Base-by-base conservation (phyloP, 1,140 invertebrate species). In the Bombus polaris region DNA sequence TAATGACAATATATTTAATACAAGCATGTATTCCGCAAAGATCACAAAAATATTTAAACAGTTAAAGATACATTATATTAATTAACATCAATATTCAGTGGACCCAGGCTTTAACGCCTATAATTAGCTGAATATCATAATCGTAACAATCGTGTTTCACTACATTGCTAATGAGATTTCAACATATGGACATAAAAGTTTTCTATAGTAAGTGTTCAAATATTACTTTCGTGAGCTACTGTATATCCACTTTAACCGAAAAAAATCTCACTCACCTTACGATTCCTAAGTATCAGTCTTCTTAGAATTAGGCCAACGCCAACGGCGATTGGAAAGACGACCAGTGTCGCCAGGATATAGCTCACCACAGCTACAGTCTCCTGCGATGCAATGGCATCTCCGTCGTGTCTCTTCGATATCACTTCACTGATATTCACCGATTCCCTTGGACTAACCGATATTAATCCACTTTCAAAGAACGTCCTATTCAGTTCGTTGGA, bases 231-330 rank as follows among this genome's bases (percentile, higher is more conserved):
- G 18, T 8, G 18, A 53, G 47, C 6, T 22, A 53, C 18, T 22
- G 18, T 18, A 53, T 53, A 53, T 22, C 6, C 18, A 53, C 47
- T 53, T 53, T 22, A 18, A 53, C 6, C 18, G 47, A 22, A 53
- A 53, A 1, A 53, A 53, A 22, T 71, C 2, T 3, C 70, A 86
- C 91, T 94, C 89, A 95, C 95, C 94, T 95, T 95, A 93, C 95
- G 94, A 94, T 95, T 95, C 88, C 93, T 95, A 94, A 95, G 92
- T 91, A 95, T 95, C 94, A 95, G 94, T 95, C 95, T 95, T 95
- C 94, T 94, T 79, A 95, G 92, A 82, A 95, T 95, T 85, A 95
- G 94, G 78, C 92, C 95, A 89, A 95, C 93, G 88, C 95, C 94
- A 90, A 95, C 93, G 86, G 94, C 95, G 81, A 95, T 95, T 73